Conservation (phyloP, 2,113 vertebrate species). For the Progne subis region DNA sequence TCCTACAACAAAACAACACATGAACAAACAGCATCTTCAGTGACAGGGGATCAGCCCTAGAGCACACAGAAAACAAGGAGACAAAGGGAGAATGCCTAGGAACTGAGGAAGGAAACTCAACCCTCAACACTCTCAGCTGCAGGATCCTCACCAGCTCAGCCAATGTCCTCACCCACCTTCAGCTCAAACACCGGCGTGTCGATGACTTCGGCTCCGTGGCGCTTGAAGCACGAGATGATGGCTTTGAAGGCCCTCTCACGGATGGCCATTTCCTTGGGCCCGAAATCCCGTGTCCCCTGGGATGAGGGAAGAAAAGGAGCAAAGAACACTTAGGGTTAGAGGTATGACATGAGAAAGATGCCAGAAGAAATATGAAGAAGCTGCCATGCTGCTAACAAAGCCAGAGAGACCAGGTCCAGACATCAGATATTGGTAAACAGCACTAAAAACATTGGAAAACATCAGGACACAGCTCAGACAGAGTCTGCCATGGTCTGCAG, state of each 20-base stretch:
- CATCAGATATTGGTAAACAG: not conserved
- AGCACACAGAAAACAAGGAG: not conserved
- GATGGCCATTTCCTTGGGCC: conserved; percentile 96
- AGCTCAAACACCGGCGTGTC: conserved; percentile 97
- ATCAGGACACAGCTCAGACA: not conserved
- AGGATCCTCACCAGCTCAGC: not conserved
- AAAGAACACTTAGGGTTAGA: not conserved
- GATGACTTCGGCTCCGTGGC: conserved; percentile 94
- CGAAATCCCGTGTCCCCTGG: conserved; percentile 93
- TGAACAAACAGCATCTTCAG: not conserved
- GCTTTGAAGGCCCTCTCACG: conserved; percentile 90
- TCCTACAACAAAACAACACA: conserved; percentile 79
- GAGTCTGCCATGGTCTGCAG: not conserved
- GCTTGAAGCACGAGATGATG: conserved; percentile 90
- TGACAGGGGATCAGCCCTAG: not conserved
- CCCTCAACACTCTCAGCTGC: not conserved
- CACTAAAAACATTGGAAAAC: not conserved
- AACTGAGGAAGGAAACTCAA: not conserved
- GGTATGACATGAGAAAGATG: rapidly evolving
- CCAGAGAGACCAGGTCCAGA: not conserved
- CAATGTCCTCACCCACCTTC: conserved; percentile 80
- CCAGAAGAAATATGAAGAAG: not conserved
- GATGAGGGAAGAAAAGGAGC: not conserved
- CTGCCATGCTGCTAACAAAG: not conserved
- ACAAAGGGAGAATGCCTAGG: not conserved